These are phyloP conservation scores for Holothuria leucospilota DNA, from an alignment of 53 echinoderm and acorn worm species.

Conservation along the genomic window DNA sequence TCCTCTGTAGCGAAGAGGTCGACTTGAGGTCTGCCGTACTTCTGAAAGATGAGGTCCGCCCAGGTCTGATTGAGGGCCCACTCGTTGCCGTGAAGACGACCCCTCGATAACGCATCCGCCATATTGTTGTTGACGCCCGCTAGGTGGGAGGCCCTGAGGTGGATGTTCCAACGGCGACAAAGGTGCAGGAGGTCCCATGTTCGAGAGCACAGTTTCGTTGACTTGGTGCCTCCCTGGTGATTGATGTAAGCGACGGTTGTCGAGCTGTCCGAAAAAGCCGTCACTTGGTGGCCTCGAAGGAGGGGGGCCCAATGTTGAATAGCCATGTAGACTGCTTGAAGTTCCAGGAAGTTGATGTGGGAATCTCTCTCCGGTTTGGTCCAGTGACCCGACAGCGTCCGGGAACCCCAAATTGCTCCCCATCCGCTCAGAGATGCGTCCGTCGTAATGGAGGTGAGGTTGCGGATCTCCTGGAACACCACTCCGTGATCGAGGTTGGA, in stretches of 20 bases:
- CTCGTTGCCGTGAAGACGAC: background rate
- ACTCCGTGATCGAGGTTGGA: background rate
- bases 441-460: background rate
- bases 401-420: slow-evolving; percentile 1
- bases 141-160: slow-evolving; percentile 2
- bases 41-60: background rate
- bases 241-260: slow-evolving; percentile 61
- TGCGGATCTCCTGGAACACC: background rate
- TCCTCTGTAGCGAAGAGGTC: slow-evolving; percentile 52
- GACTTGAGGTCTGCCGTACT: background rate
- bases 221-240: slow-evolving; percentile 41
- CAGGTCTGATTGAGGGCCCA: background rate
- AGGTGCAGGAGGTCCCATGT: slow-evolving; percentile 35
- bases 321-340: slow-evolving; percentile 35
- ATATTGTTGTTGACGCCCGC: slow-evolving; percentile 43
- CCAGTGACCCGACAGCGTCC: slow-evolving; percentile 21
- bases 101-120: slow-evolving; percentile 45
- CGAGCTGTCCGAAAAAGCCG: slow-evolving; percentile 30
- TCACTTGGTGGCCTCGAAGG: background rate
- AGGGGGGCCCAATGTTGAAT: background rate
- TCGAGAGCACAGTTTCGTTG: slow-evolving; percentile 18
- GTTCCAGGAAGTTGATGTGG: slow-evolving; percentile 55
- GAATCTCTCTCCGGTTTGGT: background rate
- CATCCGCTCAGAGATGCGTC: slow-evolving; percentile 50
- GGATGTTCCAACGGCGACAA: background rate